These are phyloP conservation scores for Jacana jacana DNA, from an alignment of 2,113 vertebrate genomes.

Conservation along the genomic window DNA sequence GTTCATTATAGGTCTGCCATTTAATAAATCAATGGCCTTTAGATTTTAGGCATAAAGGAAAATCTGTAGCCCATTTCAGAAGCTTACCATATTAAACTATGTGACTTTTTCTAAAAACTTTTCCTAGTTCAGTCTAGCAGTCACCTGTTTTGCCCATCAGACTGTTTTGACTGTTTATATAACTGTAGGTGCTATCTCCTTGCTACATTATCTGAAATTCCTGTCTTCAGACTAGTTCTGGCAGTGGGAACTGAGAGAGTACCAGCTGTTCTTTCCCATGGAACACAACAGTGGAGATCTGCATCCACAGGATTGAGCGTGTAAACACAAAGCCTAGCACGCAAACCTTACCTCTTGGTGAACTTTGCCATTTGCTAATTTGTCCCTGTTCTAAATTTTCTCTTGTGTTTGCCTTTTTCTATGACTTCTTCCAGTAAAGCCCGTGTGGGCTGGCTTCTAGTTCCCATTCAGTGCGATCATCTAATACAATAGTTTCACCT, in stretches of 20 bases:
- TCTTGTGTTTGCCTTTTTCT: not conserved
- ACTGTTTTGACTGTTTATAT: not conserved
- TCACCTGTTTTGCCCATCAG: not conserved
- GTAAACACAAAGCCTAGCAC: not conserved
- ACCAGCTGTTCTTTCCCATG: not conserved
- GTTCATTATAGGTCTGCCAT: not conserved
- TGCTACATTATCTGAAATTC: not conserved
- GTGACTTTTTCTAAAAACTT: not conserved
- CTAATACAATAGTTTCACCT: slow-evolving; percentile 1
- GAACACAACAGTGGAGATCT: not conserved
- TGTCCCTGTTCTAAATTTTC: not conserved
- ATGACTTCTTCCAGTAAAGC: slow-evolving; percentile 1
- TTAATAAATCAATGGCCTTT: not conserved
- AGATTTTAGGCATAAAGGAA: not conserved
- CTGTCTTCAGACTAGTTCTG: not conserved
- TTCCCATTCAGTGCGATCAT: not conserved
- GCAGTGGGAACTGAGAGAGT: not conserved
- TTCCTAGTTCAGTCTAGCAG: not conserved
- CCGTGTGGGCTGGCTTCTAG: slow-evolving; percentile 29
- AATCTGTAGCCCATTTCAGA: not conserved
- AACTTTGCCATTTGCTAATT: slow-evolving; percentile 23
- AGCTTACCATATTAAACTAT: not conserved
- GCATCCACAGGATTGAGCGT: not conserved
- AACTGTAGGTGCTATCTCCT: not conserved
- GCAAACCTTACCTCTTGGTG: not conserved